Base-by-base conservation (phyloP, 2,113 vertebrate species). In the Baryphthengus martii region DNA sequence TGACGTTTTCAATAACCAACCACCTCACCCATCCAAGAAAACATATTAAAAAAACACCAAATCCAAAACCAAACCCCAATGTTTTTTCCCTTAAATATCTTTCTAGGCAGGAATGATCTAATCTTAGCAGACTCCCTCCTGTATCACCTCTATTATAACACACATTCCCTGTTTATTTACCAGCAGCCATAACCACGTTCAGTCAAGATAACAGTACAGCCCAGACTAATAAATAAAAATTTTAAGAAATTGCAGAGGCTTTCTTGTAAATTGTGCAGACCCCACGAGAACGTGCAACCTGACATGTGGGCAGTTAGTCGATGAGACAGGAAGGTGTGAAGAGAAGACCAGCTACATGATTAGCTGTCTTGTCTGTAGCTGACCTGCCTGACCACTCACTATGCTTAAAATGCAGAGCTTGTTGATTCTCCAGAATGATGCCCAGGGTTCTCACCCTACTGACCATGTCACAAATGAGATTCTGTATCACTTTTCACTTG, bases 51-150 rank as follows among this genome's bases (percentile, higher is more conserved):
- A 68, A 87, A 80, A 2, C 0, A 11, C 0, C 37, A 2, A 0
- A 14, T 0, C 33, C 80, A n/a, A 81, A 74, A 11, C 42, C 49
- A 80, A 80, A 9, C 15, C 33, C 44, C 31, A 35, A 9, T 45
- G 26, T 71, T 85, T 93, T 93, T 90, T 80, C 59, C 55, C 63
- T 91, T 85, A 90, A 85, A 62, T 75, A 93, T 76, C 39, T 88
- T 93, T 92, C 92, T 85, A 94, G 63, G 65, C 80, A 97, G 88
- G 92, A 95, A 93, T 93, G 88, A 81, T 87, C 92, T 90, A 88
- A 70, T 58, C 73, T 82, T 59, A 85, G 47, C 40, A 19, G 89
- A 93, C 44, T 72, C 42, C 47, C 67, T 86, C 71, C 5, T 11
- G 39, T 47, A 83, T 42, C 53, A 71, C 47, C 49, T 71, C 74